Evolutionary conservation across 53 echinoderm and acorn worm genomes (phyloP), one percentile per base, ranked within the genome.

Genomic region (Actinopyga echinites): DNA sequence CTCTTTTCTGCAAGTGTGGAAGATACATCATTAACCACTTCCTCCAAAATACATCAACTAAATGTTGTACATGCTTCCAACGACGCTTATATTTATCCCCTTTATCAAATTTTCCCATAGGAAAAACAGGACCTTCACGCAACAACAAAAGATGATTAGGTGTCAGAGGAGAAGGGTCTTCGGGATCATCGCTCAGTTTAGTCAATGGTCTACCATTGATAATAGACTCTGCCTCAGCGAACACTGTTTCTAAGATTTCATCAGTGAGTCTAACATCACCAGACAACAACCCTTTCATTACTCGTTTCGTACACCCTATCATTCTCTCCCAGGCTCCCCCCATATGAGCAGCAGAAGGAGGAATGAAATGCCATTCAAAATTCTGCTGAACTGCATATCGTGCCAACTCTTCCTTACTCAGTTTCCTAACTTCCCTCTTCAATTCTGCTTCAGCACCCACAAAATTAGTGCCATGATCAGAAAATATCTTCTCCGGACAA

Each of bases 401-500:
- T 59, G 59, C 11, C 9, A 59, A 59, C 59, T 59, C 59, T 59
- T 59, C 59, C 26, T 59, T 59, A 59, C 26, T 59, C 59, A 59
- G 5, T 24, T 59, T 22, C 59, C 5, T 59, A 59, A 59, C 59
- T 59, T 59, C 3, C 59, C 26, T 59, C 59, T 59, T 67, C 30
- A 67, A 67, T 67, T 67, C 67, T 67, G 30, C 35, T 30, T 6
- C 35, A 31, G 31, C 67, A 31, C 6, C 33, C 30, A 67, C 67
- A 67, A 67, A 67, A 64, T 88, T 88, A 8, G 83, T 83, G 8
- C 74, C 75, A 74, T 88, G 65, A 54, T 83, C 88, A 49, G 88
- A 88, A 7, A 68, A 42, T 22, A 89, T 57, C 12, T 56, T 29
- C 57, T 78, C 44, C 21, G 56, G 63, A 19, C 37, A 56, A 35